These are phyloP conservation scores for Sarotherodon lohbergeri DNA, from an alignment of 2,113 vertebrate genomes.

Conservation along the genomic window DNA sequence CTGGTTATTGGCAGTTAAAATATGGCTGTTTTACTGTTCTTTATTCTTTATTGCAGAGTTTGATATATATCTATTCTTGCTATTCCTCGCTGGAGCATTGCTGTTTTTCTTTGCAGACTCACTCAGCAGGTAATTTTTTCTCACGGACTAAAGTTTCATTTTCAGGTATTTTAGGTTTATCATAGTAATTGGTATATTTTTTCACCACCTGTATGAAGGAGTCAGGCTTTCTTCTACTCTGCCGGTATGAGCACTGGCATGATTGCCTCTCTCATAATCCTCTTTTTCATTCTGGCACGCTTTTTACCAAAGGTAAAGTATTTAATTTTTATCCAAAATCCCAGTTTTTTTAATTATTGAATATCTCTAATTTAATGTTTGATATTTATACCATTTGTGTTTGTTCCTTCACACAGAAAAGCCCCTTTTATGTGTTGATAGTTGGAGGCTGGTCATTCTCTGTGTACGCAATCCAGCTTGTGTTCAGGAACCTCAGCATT, in stretches of 20 bases:
- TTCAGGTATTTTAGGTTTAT: not conserved
- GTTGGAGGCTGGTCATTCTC: conserved; percentile 95
- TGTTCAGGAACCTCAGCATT: conserved; percentile 83
- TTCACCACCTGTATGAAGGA: conserved; percentile 69
- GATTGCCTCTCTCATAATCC: conserved; percentile 87
- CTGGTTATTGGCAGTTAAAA: not conserved
- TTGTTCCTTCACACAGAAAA: conserved; percentile 75
- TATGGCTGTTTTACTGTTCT: not conserved
- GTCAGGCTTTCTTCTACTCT: conserved; percentile 90
- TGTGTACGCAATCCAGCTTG: conserved; percentile 89
- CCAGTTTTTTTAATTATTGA: not conserved
- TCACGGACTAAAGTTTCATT: not conserved
- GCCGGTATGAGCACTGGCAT: conserved; percentile 88
- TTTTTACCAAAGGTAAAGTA: conserved; percentile 85
- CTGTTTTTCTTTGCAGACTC: conserved; percentile 85
- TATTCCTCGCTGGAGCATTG: conserved; percentile 82
- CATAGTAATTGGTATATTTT: not conserved
- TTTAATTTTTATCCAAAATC: not conserved
- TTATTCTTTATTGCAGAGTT: conserved; percentile 72
- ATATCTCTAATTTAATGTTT: not conserved
- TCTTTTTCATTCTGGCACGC: conserved; percentile 84
- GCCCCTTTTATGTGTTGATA: conserved; percentile 85
- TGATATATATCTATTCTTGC: conserved; percentile 83
- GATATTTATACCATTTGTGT: not conserved
- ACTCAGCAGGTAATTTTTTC: conserved; percentile 83